Conservation (phyloP, 2,797 vertebrate species). For the Epinephelus malabaricus region DNA sequence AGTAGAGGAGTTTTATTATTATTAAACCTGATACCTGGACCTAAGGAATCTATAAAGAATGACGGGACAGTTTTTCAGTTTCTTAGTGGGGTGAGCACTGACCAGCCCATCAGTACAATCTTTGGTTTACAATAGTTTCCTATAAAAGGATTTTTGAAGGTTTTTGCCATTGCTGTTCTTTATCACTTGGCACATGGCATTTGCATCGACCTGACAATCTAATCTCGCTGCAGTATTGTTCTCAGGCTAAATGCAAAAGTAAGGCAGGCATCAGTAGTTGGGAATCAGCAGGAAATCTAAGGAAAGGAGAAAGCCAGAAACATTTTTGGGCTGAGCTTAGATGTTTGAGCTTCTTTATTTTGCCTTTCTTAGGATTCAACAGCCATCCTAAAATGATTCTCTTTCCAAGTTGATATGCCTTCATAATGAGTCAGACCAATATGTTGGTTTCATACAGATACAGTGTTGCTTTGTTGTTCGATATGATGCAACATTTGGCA, state of each 20-base stretch:
- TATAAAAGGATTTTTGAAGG: background rate
- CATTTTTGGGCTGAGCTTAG: background rate
- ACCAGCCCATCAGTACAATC: background rate
- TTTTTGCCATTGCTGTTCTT: background rate
- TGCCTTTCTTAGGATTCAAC: background rate
- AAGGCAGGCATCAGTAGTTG: background rate
- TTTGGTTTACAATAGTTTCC: background rate
- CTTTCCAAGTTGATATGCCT: background rate
- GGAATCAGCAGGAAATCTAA: background rate
- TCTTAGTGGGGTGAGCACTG: background rate
- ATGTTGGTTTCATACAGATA: background rate
- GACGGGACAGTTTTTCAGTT: conserved; percentile 36
- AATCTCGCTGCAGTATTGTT: background rate
- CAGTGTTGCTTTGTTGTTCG: background rate
- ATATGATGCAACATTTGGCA: background rate
- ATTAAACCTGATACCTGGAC: conserved; percentile 66
- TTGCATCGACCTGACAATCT: background rate
- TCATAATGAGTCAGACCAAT: background rate
- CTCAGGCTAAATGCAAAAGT: background rate
- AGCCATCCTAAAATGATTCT: background rate
- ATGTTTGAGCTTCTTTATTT: background rate
- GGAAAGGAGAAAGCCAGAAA: background rate
- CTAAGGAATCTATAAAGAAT: conserved; percentile 55
- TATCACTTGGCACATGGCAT: background rate
- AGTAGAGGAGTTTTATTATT: conserved; percentile 64